phyloP scores from a whole-genome alignment of 2,797 vertebrate species.

The Streptopelia turtur region DNA sequence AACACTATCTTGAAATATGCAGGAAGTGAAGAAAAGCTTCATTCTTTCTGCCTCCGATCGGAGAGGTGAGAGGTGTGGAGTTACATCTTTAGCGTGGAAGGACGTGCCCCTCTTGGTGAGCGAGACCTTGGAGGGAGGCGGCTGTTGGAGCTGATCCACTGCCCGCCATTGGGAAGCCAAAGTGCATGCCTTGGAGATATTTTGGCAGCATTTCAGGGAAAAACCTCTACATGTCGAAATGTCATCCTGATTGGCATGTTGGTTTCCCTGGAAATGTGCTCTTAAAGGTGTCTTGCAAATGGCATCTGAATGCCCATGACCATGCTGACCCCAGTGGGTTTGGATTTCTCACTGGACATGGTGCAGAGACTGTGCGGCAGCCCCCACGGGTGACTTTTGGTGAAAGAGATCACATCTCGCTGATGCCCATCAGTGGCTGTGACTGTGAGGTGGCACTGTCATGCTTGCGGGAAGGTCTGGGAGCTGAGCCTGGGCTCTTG shows the following conservation, averaged over 20 bases:
- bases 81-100: not conserved
- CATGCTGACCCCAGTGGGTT: not conserved
- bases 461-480: not conserved
- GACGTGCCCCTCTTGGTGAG: not conserved
- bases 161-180: rapidly evolving
- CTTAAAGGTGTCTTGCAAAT: not conserved
- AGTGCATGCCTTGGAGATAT: not conserved
- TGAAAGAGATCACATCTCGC: rapidly evolving
- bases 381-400: not conserved
- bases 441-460: not conserved
- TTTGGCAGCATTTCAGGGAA: not conserved
- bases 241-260: not conserved
- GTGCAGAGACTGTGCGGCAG: not conserved
- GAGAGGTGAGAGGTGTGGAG: slow-evolving; percentile 9
- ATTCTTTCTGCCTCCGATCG: not conserved
- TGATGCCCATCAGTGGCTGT: rapidly evolving
- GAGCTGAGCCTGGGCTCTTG: not conserved
- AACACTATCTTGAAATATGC: slow-evolving; percentile 45
- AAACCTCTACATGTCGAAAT: not conserved
- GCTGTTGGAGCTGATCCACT: not conserved
- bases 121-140: not conserved
- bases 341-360: rapidly evolving
- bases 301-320: not conserved
- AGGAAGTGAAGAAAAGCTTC: slow-evolving; percentile 18
- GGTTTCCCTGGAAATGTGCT: not conserved